A percentile compares a stretch with the other conserved stretches of the same genome.
Conservation (phyloP, 2,113 vertebrate genomes). For the Protomyctophum bolini region DNA sequence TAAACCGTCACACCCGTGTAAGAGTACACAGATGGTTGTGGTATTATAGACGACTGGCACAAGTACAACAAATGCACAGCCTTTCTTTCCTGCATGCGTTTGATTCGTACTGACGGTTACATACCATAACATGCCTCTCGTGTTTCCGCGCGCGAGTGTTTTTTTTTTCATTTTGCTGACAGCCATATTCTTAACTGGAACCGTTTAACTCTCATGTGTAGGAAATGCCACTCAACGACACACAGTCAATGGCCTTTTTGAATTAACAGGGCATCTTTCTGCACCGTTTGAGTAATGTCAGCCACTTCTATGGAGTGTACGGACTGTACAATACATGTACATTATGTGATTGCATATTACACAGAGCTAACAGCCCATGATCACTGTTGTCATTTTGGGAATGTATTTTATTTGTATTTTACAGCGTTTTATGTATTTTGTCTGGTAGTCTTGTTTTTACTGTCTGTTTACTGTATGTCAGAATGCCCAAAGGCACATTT, state of each 20-base stretch:
- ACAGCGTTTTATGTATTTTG: too few species aligned
- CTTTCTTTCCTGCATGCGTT: constrained; percentile 32
- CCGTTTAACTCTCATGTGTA: constrained; percentile 24
- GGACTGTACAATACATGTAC: constrained; percentile 31
- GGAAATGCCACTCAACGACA: constrained; percentile 32
- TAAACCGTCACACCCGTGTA: too few species aligned
- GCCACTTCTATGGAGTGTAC: constrained; percentile 42
- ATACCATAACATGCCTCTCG: constrained; percentile 38
- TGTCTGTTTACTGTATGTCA: too few species aligned
- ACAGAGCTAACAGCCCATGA: constrained; percentile 27
- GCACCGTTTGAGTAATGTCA: constrained; percentile 39
- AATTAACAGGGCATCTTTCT: constrained; percentile 32
- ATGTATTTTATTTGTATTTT: too few species aligned
- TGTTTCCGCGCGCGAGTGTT: constrained; percentile 1
- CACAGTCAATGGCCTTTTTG: constrained; percentile 3
- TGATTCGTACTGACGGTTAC: constrained; percentile 40
- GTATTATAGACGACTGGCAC: neutral
- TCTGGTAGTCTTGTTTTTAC: too few species aligned
- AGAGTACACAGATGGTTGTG: too few species aligned
- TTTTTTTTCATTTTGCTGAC: constrained; percentile 27
- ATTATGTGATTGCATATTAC: constrained; percentile 25
- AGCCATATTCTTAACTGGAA: constrained; percentile 20
- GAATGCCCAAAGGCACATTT: too few species aligned
- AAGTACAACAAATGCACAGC: constrained; percentile 17
- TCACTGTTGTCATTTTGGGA: too few species aligned